Base-by-base conservation (phyloP, 2,888 invertebrate genomes). In the Steinernema hermaphroditum region DNA sequence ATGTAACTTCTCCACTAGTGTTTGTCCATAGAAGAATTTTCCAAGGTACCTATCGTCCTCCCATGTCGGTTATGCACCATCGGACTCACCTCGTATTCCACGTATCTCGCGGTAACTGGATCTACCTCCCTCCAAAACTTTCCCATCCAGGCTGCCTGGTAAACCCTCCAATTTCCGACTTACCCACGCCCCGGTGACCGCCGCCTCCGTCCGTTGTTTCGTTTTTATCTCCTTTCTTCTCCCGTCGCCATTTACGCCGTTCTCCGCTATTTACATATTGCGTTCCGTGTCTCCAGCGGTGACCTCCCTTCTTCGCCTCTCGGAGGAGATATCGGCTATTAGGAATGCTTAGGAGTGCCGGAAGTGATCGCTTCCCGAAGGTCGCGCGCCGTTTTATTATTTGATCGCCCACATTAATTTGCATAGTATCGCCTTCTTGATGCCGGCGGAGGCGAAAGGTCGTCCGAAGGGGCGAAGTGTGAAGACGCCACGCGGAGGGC, bases 301-400 rank as follows among this genome's bases (percentile, higher is more conserved):
- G 62, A 16, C 62, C 12, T 29, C 62, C 16, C 16, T 24, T 19
- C 24, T 22, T 50, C 50, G n/a, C n/a, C n/a, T n/a, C n/a, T n/a
- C n/a, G n/a, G n/a, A n/a, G n/a, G n/a, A n/a, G n/a, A n/a, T n/a
- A n/a, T n/a, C n/a, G n/a, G n/a, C n/a, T n/a, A n/a, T n/a, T n/a
- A n/a, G 50, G 22, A 24, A 19, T 62, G 8, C 62, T 12, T 62
- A 6, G 27, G 32, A 2, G 29, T 14, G 32, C 62, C 62, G 62
- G 62, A 62, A 62, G 27, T 32, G 27, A 54, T 29, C 62, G n/a
- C 62, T 32, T 27, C 32, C 62, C 62, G 62, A 62, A 62, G 62
- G 62, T 62, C 62, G 62, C 62, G 6, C 29, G 62, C 16, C 62
- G 62, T 62, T 62, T 62, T 62, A 62, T 62, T 22, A 62, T 62